Base-by-base conservation (phyloP, 2,797 vertebrate species). In the Decapterus maruadsi region DNA sequence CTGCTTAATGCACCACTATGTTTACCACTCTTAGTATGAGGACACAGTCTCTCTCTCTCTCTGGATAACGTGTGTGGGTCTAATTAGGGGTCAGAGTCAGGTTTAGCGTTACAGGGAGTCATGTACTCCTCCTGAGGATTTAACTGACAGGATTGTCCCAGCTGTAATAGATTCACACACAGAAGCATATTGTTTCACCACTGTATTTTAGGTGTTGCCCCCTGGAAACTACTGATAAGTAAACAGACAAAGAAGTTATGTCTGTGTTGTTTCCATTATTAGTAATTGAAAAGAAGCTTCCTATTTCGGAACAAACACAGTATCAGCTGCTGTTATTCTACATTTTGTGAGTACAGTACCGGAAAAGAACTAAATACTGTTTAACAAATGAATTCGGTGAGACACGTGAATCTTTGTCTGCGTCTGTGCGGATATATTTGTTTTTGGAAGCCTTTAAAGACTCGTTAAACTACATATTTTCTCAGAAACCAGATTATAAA, bases 91-190 rank as follows among this genome's bases (percentile, higher is more conserved):
- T 79, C 72, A 67, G 36, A 62, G 65, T 62, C 53, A 53, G 73
- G 86, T 88, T 75, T 90, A 75, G 76, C 50, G 68, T 91, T 88
- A 72, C 89, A 87, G 68, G 55, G 72, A 84, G 55, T 79, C 55
- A 22, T 53, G 63, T 42, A 42, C 46, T 42, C 50, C 70, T 76
- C 55, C 38, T 40, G 64, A 69, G 81, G 75, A 48, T 74, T 72
- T 34, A 60, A 62, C 53, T 16, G 3, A 64, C 69, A 82, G 58
- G 46, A 79, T 60, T 70, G 64, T 45, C 70, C 59, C 73, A 74
- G 64, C 64, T 86, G 59, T 26, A 57, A 34, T 14, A 76, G 45
- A 59, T 3, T 3, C 70, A 68, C 79, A 74, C 73, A 61, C 70
- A 76, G 22, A 59, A 46, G 62, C 63, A 17, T 72, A 77, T 71